A percentile compares a stretch with the other conserved stretches of the same genome.
These are phyloP conservation scores for Andrena chrysosceles DNA, from an alignment of 2,888 invertebrate species.

Conservation along the genomic window DNA sequence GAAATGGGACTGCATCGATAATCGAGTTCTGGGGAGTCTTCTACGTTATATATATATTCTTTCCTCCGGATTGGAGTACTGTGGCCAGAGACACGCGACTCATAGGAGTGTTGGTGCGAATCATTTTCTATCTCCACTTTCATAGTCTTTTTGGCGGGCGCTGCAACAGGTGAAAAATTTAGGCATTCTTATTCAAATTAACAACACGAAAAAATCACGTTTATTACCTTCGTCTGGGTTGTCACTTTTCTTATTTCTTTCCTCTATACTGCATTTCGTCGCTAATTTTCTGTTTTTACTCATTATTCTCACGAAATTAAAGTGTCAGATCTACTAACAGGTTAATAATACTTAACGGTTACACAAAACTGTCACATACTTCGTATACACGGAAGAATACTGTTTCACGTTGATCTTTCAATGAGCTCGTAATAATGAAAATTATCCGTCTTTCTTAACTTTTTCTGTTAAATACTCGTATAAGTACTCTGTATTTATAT, in stretches of 20 bases:
- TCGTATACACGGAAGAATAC: not conserved
- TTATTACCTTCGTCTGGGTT: conserved; percentile 36
- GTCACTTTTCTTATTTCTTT: not conserved
- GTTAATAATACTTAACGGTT: conserved; percentile 11
- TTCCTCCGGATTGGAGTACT: conserved; percentile 70
- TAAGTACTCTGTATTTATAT: not conserved
- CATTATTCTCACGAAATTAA: conserved; percentile 39
- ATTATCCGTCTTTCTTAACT: not conserved
- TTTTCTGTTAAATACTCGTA: not conserved
- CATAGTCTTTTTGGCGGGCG: not conserved
- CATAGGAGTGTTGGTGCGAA: conserved; percentile 20
- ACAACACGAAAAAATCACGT: not conserved
- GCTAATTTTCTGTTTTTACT: conserved; percentile 14
- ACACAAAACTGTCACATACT: conserved; percentile 23
- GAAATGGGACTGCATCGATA: conserved; percentile 77
- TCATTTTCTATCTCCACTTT: conserved; percentile 30
- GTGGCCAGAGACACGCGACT: conserved; percentile 39
- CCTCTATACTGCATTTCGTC: conserved; percentile 7
- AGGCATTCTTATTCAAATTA: not conserved
- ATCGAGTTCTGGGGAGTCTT: conserved; percentile 65
- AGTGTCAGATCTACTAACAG: not conserved
- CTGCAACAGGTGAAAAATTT: conserved; percentile 25
- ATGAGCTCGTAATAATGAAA: not conserved
- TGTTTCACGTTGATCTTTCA: not conserved
- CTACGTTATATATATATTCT: conserved; percentile 10